These are phyloP conservation scores for Campylorhamphus procurvoides DNA, from an alignment of 2,113 vertebrate genomes.

Conservation along the genomic window DNA sequence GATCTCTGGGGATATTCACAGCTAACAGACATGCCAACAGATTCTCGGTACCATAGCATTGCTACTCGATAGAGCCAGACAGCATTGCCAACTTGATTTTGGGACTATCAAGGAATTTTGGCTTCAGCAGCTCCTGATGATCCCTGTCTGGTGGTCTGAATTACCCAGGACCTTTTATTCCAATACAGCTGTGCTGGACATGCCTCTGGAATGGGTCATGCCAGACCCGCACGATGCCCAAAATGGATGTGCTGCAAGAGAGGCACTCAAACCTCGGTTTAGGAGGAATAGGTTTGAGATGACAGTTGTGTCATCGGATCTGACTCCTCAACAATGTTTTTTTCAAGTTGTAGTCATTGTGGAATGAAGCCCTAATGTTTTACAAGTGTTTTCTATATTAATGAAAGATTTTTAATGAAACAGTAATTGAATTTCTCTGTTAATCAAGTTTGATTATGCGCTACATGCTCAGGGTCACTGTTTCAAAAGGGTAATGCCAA, in stretches of 20 bases:
- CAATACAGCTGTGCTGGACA: not conserved
- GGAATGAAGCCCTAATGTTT: not conserved
- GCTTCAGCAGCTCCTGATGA: not conserved
- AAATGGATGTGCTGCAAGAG: not conserved
- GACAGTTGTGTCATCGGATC: not conserved
- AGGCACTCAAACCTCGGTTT: not conserved
- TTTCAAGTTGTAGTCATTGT: not conserved
- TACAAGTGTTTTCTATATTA: constrained; percentile 23
- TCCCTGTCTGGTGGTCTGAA: not conserved
- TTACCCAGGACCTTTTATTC: not conserved
- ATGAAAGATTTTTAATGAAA: constrained; percentile 30
- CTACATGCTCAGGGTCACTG: not conserved
- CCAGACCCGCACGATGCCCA: not conserved
- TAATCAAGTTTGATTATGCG: constrained; percentile 39
- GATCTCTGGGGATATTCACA: not conserved
- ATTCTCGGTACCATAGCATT: fast-evolving
- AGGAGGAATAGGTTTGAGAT: not conserved
- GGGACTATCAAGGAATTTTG: not conserved
- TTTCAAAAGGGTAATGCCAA: constrained; percentile 13
- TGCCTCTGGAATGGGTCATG: not conserved
- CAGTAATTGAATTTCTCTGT: constrained; percentile 32
- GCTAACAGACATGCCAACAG: not conserved
- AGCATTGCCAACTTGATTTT: not conserved
- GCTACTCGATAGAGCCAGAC: not conserved
- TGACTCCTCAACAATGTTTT: not conserved